A percentile compares a stretch with the other conserved stretches of the same genome.
Evolutionary conservation across 2,113 vertebrate genomes (phyloP).

Genomic region (Triplophysa siluroides): DNA sequence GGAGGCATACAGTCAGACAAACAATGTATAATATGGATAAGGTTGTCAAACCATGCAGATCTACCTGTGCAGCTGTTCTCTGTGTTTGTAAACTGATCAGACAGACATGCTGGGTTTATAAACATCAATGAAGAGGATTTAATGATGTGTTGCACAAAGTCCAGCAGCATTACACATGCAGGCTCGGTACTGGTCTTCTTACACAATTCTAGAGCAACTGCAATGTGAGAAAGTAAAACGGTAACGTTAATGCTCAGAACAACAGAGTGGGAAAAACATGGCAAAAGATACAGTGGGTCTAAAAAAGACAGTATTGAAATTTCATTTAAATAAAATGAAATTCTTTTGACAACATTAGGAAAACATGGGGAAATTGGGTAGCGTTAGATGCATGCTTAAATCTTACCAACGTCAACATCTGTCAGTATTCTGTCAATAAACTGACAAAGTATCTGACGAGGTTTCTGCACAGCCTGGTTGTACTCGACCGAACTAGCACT

Average conservation of each 20-base stretch:
- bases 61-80: conserved; percentile 81
- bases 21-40: too few relatives aligned
- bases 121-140: conserved; percentile 97
- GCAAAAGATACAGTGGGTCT: neutral
- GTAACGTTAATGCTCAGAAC: neutral
- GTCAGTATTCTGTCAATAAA: conserved; percentile 96
- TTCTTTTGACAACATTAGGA: neutral
- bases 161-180: conserved; percentile 94
- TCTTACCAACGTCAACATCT: conserved; percentile 93
- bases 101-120: conserved; percentile 81
- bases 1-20: too few relatives aligned
- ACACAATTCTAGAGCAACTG: conserved; percentile 89
- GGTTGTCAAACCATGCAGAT: conserved; percentile 34
- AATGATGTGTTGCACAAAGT: conserved; percentile 96
- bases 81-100: conserved; percentile 72
- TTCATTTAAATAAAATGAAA: neutral
- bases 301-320: too few relatives aligned
- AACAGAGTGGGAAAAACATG: neutral
- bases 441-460: conserved; percentile 95
- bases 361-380: neutral
- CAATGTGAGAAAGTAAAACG: conserved; percentile 25
- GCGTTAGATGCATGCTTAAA: neutral
- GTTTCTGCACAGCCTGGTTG: conserved; percentile 86
- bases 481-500: conserved; percentile 87
- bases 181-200: conserved; percentile 92